A percentile compares a stretch with the other conserved stretches of the same genome.
Evolutionary conservation across 1,140 invertebrate genomes (phyloP).

Genomic region (Papilio machaon): DNA sequence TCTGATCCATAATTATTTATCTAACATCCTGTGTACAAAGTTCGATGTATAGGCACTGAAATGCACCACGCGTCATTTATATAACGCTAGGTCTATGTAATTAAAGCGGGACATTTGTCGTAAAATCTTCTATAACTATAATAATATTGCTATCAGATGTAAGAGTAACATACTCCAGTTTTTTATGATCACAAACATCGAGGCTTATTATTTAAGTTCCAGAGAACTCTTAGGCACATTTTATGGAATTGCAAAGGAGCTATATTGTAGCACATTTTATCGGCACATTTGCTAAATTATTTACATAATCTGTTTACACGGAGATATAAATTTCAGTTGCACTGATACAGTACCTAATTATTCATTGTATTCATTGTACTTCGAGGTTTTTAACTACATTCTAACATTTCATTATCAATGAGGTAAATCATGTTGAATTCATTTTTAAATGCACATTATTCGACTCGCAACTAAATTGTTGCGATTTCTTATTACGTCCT

Average conservation of each 20-base stretch:
- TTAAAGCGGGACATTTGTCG: constrained; percentile 60
- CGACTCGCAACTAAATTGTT: background rate
- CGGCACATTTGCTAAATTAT: constrained; percentile 52
- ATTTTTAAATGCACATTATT: background rate
- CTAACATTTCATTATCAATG: background rate
- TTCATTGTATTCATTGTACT: constrained; percentile 39
- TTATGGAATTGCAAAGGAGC: constrained; percentile 58
- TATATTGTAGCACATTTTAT: constrained; percentile 51
- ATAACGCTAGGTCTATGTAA: constrained; percentile 2
- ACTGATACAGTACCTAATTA: constrained; percentile 26
- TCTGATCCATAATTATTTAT: background rate
- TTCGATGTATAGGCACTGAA: background rate
- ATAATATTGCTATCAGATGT: constrained; percentile 49
- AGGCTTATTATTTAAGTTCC: constrained; percentile 61
- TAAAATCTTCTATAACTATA: constrained; percentile 46
- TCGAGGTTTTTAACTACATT: constrained; percentile 21
- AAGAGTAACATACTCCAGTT: constrained; percentile 48
- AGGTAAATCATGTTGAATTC: constrained; percentile 11
- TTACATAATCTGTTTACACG: constrained; percentile 55
- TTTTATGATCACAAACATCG: constrained; percentile 56
- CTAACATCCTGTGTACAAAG: background rate
- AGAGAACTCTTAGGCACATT: constrained; percentile 71
- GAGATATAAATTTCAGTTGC: constrained; percentile 32
- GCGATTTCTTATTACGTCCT: background rate
- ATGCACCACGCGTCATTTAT: background rate